phyloP scores from a whole-genome alignment of 37 sponge, comb jelly and placozoan species.

The Oopsacas minuta region DNA sequence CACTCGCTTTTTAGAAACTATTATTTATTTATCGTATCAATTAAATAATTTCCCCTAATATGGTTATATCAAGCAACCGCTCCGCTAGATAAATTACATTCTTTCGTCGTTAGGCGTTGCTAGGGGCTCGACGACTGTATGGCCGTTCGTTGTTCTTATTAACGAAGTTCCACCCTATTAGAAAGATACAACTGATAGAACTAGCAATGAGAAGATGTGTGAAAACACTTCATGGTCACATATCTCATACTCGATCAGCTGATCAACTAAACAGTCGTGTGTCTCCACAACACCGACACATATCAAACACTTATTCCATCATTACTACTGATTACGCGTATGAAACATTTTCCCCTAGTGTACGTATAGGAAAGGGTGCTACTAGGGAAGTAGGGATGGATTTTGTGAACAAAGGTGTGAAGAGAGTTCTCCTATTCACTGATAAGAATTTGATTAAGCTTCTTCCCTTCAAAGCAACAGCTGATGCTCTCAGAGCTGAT shows the following conservation, averaged over 20 bases:
- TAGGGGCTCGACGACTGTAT: too few relatives aligned
- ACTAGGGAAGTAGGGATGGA: neutral
- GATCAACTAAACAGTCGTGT: too few relatives aligned
- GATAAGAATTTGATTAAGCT: neutral
- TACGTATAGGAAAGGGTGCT: neutral
- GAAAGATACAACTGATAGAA: too few relatives aligned
- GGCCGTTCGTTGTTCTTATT: too few relatives aligned
- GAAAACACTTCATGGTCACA: too few relatives aligned
- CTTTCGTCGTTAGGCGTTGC: too few relatives aligned
- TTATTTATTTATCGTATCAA: neutral
- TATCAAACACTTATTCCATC: too few relatives aligned
- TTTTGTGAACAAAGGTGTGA: neutral
- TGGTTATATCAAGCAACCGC: neutral
- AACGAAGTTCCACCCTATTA: too few relatives aligned
- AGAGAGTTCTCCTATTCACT: neutral
- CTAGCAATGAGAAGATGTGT: too few relatives aligned
- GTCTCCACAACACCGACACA: too few relatives aligned
- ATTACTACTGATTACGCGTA: neutral
- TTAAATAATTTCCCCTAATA: neutral
- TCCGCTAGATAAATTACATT: too few relatives aligned
- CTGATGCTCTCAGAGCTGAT: neutral
- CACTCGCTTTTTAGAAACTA: neutral
- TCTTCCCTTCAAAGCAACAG: neutral
- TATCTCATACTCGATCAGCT: too few relatives aligned
- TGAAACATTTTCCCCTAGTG: neutral